Base-by-base conservation (phyloP, 2,888 invertebrate species). In the Leptodirus hochenwartii region DNA sequence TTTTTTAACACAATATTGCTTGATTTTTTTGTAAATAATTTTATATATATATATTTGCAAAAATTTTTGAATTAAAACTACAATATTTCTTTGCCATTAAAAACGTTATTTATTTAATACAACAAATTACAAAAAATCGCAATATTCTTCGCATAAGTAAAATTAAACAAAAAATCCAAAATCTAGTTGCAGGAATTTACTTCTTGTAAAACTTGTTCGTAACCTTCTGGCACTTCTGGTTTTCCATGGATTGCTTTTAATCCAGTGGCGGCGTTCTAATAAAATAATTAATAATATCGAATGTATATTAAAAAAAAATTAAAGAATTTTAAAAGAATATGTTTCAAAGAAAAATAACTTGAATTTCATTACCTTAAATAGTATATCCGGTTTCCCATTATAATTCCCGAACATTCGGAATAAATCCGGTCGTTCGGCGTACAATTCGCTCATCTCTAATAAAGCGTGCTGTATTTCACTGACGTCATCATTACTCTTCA, bases 321-420 rank as follows among this genome's bases (percentile, higher is more conserved):
- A 6, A 30, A 15, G 17, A 28, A 27, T 29, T 5, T 17, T 15
- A 29, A 27, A 6, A 25, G 17, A 29, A 29, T 17, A 32, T 8
- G 15, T n/a, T n/a, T n/a, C n/a, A n/a, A n/a, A n/a, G n/a, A n/a
- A n/a, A n/a, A n/a, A n/a, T n/a, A n/a, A n/a, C n/a, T n/a, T n/a
- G n/a, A n/a, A n/a, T n/a, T n/a, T n/a, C n/a, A n/a, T 41, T 49
- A 65, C 65, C 53, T 59, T 62, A 43, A 67, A 66, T 5, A 67
- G 45, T 10, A 66, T 39, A 43, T 67, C 58, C 8, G 53, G 46
- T 26, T 55, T 48, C 10, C 59, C 62, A 22, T 58, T 54, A 50
- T 58, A 67, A n/a, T 53, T 44, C 15, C 76, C 76, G 41, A 74
- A 77, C 28, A 77, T 59, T 36, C 66, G 66, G 44, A 76, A 66